Evolutionary conservation across 2,797 vertebrate genomes (phyloP), one percentile per base, ranked within the genome.

Genomic region (Peromyscus aztecus): DNA sequence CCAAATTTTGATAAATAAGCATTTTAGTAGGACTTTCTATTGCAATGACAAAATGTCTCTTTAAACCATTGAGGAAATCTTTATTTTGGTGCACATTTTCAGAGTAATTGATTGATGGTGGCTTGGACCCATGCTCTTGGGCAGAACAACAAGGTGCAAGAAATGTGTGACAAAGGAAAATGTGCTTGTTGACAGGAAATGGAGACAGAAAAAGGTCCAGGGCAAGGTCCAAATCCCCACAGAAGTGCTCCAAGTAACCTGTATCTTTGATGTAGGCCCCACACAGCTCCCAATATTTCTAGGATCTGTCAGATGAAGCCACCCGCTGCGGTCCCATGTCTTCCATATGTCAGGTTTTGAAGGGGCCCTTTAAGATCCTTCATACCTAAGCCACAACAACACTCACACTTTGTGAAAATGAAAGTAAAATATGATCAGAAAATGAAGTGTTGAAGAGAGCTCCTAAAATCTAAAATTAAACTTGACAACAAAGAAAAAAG

Each of bases 381-480:
- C 9, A 43, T 11, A 29, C 21, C 49, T 80, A 59, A 73, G 16
- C 11, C 4, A 34, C 4, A 57, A 43, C 11, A 43, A 9, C 4
- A n/a, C 17, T 0, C 63, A 0, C 37, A 77, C 3, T 96, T 97
- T 63, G 0, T 67, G 77, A 86, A 2, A 89, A 37, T 49, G 87
- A 86, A 85, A 52, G 12, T 7, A 13, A 40, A 80, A 65, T 89
- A 75, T 86, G 77, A 37, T 93, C 75, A 84, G 21, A 78, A 69
- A 71, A 37, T 40, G 84, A 75, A 43, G 0, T 86, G 11, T 52
- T 63, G 4, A 23, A n/a, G 4, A 24, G 71, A 71, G 46, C 95
- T 88, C 90, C 40, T 94, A 75, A 93, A 91, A 81, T 91, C 23
- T 21, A 89, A 11, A 94, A 63, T 92, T 71, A 85, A 87, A 37